phyloP scores from a whole-genome alignment of 2,888 invertebrate species.

The Acanthosepion lycidas region DNA sequence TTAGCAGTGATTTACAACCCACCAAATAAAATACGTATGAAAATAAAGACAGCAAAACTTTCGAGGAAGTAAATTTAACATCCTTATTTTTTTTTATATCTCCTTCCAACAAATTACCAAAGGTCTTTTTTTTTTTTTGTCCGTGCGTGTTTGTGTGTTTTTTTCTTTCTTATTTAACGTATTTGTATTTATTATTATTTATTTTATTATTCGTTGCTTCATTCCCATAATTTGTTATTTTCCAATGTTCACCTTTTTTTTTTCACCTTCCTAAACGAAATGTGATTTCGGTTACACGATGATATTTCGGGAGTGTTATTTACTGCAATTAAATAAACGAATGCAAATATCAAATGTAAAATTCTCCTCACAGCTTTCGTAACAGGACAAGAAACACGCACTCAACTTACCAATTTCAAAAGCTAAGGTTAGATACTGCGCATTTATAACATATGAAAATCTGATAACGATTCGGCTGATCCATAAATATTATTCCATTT shows the following conservation, averaged over 20 bases:
- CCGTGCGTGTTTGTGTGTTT: too few species aligned
- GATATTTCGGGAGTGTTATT: not conserved
- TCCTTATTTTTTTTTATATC: not conserved
- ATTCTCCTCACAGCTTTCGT: too few species aligned
- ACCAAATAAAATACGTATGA: not conserved
- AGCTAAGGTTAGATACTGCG: too few species aligned
- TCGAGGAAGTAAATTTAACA: not conserved
- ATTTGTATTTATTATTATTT: not conserved
- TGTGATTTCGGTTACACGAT: not conserved
- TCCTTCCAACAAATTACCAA: not conserved
- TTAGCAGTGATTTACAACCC: not conserved
- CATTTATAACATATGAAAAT: too few species aligned
- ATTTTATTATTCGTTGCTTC: not conserved
- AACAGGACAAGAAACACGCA: too few species aligned
- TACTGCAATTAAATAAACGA: not conserved
- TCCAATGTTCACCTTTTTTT: not conserved
- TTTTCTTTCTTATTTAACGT: not conserved
- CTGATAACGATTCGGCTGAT: too few species aligned
- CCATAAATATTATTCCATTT: too few species aligned
- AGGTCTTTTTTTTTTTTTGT: not conserved
- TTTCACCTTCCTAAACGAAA: not conserved
- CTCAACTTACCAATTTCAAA: too few species aligned
- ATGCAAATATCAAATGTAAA: not conserved
- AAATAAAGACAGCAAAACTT: not conserved
- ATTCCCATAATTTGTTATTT: not conserved